Evolutionary conservation across 2,888 invertebrate species (phyloP).

Genomic region (Galerucella nymphaeae): DNA sequence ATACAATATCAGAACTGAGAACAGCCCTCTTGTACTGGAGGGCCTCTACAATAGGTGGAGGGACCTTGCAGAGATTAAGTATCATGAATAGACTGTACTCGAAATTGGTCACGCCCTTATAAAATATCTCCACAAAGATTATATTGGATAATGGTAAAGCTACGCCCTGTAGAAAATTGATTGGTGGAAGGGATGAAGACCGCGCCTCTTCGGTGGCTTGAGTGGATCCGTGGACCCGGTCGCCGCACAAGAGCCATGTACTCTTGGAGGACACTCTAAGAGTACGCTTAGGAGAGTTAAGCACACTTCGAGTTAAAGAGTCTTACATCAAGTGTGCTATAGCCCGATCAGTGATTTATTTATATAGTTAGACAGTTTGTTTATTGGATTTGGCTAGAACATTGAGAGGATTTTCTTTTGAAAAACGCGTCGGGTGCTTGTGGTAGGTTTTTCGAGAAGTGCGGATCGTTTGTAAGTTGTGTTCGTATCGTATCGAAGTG

Average conservation of each 20-base stretch:
- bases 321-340: conserved; percentile 67
- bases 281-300: conserved; percentile 68
- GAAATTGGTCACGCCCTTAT: conserved; percentile 24
- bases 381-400: conserved; percentile 66
- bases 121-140: conserved; percentile 22
- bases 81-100: conserved; percentile 42
- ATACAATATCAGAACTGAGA: conserved; percentile 64
- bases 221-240: conserved; percentile 58
- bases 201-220: conserved; percentile 34
- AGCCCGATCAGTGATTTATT: conserved; percentile 67
- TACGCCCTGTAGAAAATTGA: conserved; percentile 29
- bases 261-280: conserved; percentile 66
- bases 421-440: conserved; percentile 62
- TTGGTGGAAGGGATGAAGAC: conserved; percentile 12
- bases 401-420: conserved; percentile 57
- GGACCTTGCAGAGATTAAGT: conserved; percentile 52
- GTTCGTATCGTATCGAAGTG: conserved; percentile 33
- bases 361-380: conserved; percentile 68
- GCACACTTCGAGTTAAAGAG: conserved; percentile 67
- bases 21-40: conserved; percentile 57
- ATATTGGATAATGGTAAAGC: conserved; percentile 12
- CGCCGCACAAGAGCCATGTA: conserved; percentile 65
- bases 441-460: conserved; percentile 45
- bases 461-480: conserved; percentile 27
- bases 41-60: conserved; percentile 58